These are phyloP conservation scores for Sinocyclocheilus anophthalmus DNA, from an alignment of 2,113 vertebrate species.

Conservation along the genomic window DNA sequence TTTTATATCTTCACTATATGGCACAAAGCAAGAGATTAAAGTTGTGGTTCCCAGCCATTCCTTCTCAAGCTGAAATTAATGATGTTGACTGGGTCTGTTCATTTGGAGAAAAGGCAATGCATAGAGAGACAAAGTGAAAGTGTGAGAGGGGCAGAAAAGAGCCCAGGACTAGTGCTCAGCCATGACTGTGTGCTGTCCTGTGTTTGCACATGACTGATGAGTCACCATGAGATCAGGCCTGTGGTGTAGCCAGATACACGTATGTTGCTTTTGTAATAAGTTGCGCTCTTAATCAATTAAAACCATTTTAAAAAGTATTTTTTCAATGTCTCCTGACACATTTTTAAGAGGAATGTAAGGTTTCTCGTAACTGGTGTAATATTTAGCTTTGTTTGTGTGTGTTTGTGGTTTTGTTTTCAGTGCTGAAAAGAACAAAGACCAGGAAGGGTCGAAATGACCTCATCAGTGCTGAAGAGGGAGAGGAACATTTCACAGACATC, in stretches of 20 bases:
- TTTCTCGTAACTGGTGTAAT: no score
- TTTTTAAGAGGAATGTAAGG: no score
- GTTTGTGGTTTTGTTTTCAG: constrained; percentile 68
- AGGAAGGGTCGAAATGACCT: constrained; percentile 93
- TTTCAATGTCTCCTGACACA: no score
- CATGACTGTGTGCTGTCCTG: neutral
- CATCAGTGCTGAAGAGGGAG: constrained; percentile 91
- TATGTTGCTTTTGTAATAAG: neutral
- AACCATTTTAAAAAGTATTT: no score
- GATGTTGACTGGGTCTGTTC: neutral
- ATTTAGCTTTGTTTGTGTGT: neutral
- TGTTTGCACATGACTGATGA: neutral
- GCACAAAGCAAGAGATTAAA: constrained; percentile 56
- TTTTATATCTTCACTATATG: constrained; percentile 53
- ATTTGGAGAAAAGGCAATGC: neutral
- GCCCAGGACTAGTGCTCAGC: neutral
- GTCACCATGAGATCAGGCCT: constrained; percentile 37
- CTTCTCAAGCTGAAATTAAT: constrained; percentile 59
- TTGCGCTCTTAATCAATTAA: no score
- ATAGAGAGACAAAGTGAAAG: constrained; percentile 6
- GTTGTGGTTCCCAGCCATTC: constrained; percentile 46
- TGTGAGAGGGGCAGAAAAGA: neutral
- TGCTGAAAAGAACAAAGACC: constrained; percentile 88
- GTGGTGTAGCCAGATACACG: neutral
- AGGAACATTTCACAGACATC: constrained; percentile 90